phyloP scores from a whole-genome alignment of 2,888 invertebrate genomes.

The Calameuta filiformis region DNA sequence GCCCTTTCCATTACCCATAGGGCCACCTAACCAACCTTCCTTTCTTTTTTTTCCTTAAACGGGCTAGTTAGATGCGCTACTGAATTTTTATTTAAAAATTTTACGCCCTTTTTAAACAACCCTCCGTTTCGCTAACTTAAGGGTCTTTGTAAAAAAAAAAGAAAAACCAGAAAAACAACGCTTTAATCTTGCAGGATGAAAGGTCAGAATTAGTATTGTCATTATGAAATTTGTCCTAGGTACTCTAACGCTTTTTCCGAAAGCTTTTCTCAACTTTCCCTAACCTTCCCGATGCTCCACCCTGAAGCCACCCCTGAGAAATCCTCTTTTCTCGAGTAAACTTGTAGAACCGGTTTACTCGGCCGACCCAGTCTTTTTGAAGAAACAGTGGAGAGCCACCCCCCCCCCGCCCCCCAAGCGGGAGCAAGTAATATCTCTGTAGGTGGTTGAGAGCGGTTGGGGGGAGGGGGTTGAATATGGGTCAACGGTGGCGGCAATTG shows the following conservation, averaged over 20 bases:
- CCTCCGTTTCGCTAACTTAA: not conserved
- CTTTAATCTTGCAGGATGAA: not conserved
- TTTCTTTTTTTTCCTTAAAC: not conserved
- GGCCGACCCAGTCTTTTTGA: not conserved
- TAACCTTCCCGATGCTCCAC: not conserved
- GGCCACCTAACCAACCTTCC: not conserved
- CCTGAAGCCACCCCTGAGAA: not conserved
- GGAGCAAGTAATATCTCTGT: not conserved
- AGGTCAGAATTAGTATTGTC: not conserved
- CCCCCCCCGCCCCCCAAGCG: not conserved
- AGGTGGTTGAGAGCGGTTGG: not conserved
- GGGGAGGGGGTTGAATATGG: constrained; percentile 7
- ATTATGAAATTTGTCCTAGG: not conserved
- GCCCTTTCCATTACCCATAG: constrained; percentile 8
- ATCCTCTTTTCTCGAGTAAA: not conserved
- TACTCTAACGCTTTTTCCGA: not conserved
- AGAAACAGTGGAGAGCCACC: not conserved
- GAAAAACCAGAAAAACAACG: not conserved
- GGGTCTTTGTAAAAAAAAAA: not conserved
- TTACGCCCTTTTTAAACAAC: not conserved
- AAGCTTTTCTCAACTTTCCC: not conserved
- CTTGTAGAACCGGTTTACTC: not conserved
- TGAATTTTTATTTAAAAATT: not conserved
- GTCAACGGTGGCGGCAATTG: constrained; percentile 7
- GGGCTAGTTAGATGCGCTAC: not conserved